These are phyloP conservation scores for Falcaria lacertinaria DNA, from an alignment of 2,888 invertebrate genomes.

Conservation along the genomic window DNA sequence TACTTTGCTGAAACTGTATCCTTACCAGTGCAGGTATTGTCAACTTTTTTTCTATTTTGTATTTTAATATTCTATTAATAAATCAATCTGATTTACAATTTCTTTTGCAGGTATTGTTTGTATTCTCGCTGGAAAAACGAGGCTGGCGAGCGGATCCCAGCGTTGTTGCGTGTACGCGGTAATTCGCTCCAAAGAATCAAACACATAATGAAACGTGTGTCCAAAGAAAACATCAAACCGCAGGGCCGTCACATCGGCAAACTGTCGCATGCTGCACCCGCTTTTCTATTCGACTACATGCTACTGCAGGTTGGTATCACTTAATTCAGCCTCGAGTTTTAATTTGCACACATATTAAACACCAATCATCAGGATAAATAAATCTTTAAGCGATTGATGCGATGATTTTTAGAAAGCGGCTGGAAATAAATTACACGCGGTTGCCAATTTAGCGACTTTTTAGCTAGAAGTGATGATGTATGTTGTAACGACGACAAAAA, in stretches of 20 bases:
- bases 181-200: constrained; percentile 95
- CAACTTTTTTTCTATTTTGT: constrained; percentile 3
- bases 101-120: constrained; percentile 84
- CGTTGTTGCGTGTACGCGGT: constrained; percentile 89
- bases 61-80: constrained; percentile 5
- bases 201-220: constrained; percentile 97
- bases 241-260: constrained; percentile 98
- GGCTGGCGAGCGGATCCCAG: constrained; percentile 85
- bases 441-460: too few species aligned
- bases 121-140: constrained; percentile 99
- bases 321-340: too few species aligned
- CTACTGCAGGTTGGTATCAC: constrained; percentile 64
- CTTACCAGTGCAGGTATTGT: constrained; percentile 87
- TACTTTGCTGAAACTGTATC: constrained; percentile 91
- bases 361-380: too few species aligned
- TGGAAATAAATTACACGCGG: too few species aligned
- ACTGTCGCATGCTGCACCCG: constrained; percentile 96
- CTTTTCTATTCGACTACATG: constrained; percentile 97
- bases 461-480: too few species aligned
- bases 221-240: constrained; percentile 98
- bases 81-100: not conserved
- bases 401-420: too few species aligned
- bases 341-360: too few species aligned
- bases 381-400: too few species aligned
- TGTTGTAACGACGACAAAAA: too few species aligned